Evolutionary conservation across 2,888 invertebrate genomes (phyloP).

Genomic region (Hyposoter dolosus): DNA sequence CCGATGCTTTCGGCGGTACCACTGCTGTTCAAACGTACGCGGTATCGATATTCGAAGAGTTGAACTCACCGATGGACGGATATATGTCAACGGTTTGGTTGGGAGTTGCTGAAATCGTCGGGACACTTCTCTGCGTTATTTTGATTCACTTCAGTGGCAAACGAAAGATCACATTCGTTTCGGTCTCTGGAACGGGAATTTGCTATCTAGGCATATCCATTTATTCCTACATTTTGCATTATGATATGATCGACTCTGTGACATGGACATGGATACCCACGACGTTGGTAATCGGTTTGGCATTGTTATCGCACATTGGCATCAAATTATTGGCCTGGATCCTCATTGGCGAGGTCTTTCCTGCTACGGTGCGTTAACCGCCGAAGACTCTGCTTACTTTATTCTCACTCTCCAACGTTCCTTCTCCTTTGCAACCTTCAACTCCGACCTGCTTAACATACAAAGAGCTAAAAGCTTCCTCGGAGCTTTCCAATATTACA

Average conservation of each 20-base stretch:
- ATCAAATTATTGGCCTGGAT: slow-evolving; percentile 93
- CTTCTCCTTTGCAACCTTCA: not conserved
- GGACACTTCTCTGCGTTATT: slow-evolving; percentile 88
- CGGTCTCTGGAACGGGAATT: slow-evolving; percentile 88
- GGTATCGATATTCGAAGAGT: slow-evolving; percentile 89
- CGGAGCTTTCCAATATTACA: not conserved
- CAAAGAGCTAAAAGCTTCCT: not conserved
- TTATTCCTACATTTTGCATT: slow-evolving; percentile 85
- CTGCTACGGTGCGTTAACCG: slow-evolving; percentile 74
- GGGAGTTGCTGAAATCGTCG: slow-evolving; percentile 90
- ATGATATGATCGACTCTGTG: slow-evolving; percentile 57
- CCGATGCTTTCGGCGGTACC: slow-evolving; percentile 92
- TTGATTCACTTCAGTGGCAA: slow-evolving; percentile 91
- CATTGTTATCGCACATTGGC: slow-evolving; percentile 89
- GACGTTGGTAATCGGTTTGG: slow-evolving; percentile 88
- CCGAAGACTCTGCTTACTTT: not conserved
- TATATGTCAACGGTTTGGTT: slow-evolving; percentile 91
- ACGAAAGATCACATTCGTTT: slow-evolving; percentile 88
- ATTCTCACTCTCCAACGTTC: not conserved
- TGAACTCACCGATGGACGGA: slow-evolving; percentile 91
- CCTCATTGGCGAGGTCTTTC: slow-evolving; percentile 90
- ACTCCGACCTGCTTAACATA: not conserved
- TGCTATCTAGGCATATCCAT: slow-evolving; percentile 88
- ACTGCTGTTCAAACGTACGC: slow-evolving; percentile 91
- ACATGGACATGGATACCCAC: slow-evolving; percentile 88